Evolutionary conservation across 1,140 invertebrate species (phyloP).

Genomic region (Macrobrachium rosenbergii): DNA sequence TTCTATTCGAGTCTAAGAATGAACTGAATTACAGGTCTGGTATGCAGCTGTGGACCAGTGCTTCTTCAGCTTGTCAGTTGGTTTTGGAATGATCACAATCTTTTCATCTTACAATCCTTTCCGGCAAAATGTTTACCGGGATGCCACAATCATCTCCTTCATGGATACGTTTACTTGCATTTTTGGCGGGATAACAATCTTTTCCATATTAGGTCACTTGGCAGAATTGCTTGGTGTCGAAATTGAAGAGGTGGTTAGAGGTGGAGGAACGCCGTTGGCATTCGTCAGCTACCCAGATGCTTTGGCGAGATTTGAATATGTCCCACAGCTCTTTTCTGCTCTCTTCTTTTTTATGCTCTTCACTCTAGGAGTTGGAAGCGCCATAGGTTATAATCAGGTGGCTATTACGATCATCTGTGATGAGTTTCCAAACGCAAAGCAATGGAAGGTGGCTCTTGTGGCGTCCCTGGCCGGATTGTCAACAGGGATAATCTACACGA

Average conservation of each 20-base stretch:
- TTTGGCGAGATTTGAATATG: constrained; percentile 79
- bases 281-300: constrained; percentile 90
- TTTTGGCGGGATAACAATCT: constrained; percentile 87
- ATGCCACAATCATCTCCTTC: constrained; percentile 72
- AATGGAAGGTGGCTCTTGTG: constrained; percentile 74
- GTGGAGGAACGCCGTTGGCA: constrained; percentile 81
- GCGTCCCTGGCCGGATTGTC: constrained; percentile 77
- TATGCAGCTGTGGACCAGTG: constrained; percentile 88
- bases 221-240: constrained; percentile 70
- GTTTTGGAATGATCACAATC: constrained; percentile 83
- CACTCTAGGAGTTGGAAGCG: constrained; percentile 76
- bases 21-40: constrained; percentile 76
- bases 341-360: constrained; percentile 73
- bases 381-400: constrained; percentile 69
- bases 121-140: constrained; percentile 84
- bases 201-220: constrained; percentile 79
- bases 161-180: constrained; percentile 80
- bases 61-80: constrained; percentile 85
- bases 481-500: constrained; percentile 80
- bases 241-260: constrained; percentile 77
- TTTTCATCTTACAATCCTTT: constrained; percentile 88
- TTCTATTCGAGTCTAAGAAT: no score
- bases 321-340: constrained; percentile 71
- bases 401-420: constrained; percentile 74
- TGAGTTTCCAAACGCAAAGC: constrained; percentile 74